Evolutionary conservation across 1,140 invertebrate genomes (phyloP).

Genomic region (Brachionus angularis): DNA sequence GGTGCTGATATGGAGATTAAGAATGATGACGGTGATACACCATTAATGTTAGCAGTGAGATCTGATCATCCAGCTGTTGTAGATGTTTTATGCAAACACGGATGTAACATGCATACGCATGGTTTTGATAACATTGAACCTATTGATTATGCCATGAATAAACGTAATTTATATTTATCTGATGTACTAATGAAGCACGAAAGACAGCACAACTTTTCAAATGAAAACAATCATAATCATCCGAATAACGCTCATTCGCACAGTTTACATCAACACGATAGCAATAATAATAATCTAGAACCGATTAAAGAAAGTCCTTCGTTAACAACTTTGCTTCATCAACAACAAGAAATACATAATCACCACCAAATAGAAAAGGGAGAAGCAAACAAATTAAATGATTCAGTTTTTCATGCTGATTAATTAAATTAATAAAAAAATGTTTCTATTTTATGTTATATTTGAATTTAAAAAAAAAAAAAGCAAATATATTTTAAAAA

Average conservation of each 20-base stretch:
- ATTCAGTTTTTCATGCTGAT: constrained; percentile 10
- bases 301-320: constrained; percentile 31
- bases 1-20: constrained; percentile 42
- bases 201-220: neutral
- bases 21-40: constrained; percentile 43
- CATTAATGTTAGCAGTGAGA: constrained; percentile 31
- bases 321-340: constrained; percentile 4
- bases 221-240: neutral
- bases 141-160: constrained; percentile 33
- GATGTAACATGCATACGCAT: constrained; percentile 28
- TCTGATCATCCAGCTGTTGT: constrained; percentile 26
- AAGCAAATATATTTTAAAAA: too few relatives aligned
- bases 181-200: constrained; percentile 40
- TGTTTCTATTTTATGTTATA: too few relatives aligned
- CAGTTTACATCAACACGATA: neutral
- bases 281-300: constrained; percentile 18
- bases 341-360: constrained; percentile 14
- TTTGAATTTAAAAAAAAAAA: too few relatives aligned
- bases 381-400: neutral
- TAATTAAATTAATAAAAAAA: too few relatives aligned
- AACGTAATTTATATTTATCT: constrained; percentile 33
- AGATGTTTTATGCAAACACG: constrained; percentile 31
- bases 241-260: neutral
- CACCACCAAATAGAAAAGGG: neutral
- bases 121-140: constrained; percentile 39